Base-by-base conservation (phyloP, 2,113 vertebrate genomes). In the Sitta europaea region DNA sequence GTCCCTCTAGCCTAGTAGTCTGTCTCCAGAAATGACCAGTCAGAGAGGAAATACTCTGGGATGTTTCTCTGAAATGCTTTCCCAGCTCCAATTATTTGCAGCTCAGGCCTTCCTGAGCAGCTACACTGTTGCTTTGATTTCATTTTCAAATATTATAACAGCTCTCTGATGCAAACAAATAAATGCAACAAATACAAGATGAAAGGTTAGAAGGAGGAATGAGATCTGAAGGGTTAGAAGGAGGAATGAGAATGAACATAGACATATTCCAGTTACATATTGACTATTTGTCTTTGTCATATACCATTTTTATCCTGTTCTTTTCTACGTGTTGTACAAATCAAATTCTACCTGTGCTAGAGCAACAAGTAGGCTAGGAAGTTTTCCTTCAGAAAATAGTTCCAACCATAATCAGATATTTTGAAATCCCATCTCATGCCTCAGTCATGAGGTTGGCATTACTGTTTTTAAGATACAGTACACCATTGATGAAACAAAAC, bases 401-500 rank as follows among this genome's bases (percentile, higher is more conserved):
- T 82, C 83, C 55, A 94, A 83, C 68, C 42, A 80, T 75, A 81
- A 95, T 96, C 92, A 95, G 31, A 35, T 90, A 58, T 86, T 95
- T 93, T 94, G 90, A 95, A 90, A 87, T 93, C 84, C 50, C 20
- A 33, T 88, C 94, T 96, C 81, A 88, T 80, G 81, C 62, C 86
- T 95, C 88, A 95, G 96, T 93, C 94, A 96, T 96, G 96, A 98
- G 96, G 93, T 81, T 95, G 86, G 92, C 86, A 97, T 98, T 97
- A 97, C 94, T 96, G 86, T 95, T 96, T 95, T 96, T 92, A 83
- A 83, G 67, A 86, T 86, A 97, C 96, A 98, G 97, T 98, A 96
- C 93, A 48, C 94, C 95, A 97, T 97, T 98, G 97, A 97, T 38
- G 83, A 90, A 97, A 97, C 81, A 97, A 97, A 98, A 96, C 94